phyloP scores from a whole-genome alignment of 2,113 vertebrate genomes.

The Anhinga anhinga region DNA sequence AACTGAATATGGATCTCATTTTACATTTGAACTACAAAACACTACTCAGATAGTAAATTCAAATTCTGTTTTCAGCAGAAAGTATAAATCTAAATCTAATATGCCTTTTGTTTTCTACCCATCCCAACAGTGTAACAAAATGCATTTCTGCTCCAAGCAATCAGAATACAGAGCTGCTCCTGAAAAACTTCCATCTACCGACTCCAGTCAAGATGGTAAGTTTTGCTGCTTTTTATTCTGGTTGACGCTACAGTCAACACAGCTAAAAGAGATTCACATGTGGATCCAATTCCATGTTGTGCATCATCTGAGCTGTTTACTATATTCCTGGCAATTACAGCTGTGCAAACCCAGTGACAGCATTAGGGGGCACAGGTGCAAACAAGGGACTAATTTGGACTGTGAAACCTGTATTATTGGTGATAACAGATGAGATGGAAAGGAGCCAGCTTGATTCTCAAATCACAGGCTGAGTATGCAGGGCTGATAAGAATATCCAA shows the following conservation, averaged over 20 bases:
- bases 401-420: neutral
- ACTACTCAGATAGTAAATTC: neutral
- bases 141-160: neutral
- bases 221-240: neutral
- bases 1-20: neutral
- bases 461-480: neutral
- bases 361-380: slow-evolving; percentile 22
- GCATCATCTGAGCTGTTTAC: slow-evolving; percentile 28
- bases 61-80: neutral
- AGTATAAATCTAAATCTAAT: neutral
- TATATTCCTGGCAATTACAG: neutral
- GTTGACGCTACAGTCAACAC: neutral
- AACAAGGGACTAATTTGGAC: slow-evolving; percentile 29
- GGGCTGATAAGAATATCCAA: neutral
- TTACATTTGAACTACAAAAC: neutral
- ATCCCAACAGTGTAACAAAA: neutral
- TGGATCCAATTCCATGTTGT: neutral
- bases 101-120: neutral
- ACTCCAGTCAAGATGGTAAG: neutral
- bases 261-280: neutral
- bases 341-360: slow-evolving; percentile 25
- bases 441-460: slow-evolving; percentile 13
- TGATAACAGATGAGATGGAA: slow-evolving; percentile 35
- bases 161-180: neutral
- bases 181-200: neutral